phyloP scores from a whole-genome alignment of 2,888 invertebrate species.

The Rhimphoctona megacephalus region DNA sequence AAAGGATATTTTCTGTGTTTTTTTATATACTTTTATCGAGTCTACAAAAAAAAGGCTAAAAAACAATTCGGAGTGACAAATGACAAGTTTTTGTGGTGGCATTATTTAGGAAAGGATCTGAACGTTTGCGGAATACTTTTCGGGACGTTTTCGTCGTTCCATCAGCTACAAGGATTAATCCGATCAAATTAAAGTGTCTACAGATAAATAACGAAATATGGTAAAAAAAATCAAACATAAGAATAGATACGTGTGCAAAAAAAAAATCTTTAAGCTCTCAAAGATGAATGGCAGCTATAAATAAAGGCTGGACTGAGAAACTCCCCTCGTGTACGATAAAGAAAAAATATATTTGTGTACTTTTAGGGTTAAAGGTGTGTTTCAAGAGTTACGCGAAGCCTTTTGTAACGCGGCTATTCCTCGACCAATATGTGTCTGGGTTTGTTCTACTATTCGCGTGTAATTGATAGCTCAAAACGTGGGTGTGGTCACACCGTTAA shows the following conservation, averaged over 20 bases:
- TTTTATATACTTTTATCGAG: not conserved
- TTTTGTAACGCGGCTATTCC: not conserved
- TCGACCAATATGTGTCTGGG: not conserved
- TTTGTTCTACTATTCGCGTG: not conserved
- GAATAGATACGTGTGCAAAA: not conserved
- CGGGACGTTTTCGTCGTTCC: not conserved
- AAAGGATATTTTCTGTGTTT: not conserved
- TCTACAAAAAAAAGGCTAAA: not conserved
- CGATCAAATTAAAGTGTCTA: not conserved
- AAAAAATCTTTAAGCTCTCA: not conserved
- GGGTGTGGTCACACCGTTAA: slow-evolving; percentile 38
- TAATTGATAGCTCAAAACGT: slow-evolving; percentile 44
- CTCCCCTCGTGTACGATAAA: not conserved
- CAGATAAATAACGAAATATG: not conserved
- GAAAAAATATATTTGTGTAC: not conserved
- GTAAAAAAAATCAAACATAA: not conserved
- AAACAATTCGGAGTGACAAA: not conserved
- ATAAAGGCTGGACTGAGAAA: not conserved
- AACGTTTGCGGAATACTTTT: not conserved
- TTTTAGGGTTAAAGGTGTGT: not conserved
- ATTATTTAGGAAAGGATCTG: not conserved
- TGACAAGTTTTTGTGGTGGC: not conserved
- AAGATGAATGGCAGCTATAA: not conserved
- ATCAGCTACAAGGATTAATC: slow-evolving; percentile 1
- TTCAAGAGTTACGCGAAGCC: not conserved